Percentiles rank a stretch among this genome's conserved stretches.
phyloP scores from a whole-genome alignment of 2,888 invertebrate genomes.

The Drosophila limbata region DNA sequence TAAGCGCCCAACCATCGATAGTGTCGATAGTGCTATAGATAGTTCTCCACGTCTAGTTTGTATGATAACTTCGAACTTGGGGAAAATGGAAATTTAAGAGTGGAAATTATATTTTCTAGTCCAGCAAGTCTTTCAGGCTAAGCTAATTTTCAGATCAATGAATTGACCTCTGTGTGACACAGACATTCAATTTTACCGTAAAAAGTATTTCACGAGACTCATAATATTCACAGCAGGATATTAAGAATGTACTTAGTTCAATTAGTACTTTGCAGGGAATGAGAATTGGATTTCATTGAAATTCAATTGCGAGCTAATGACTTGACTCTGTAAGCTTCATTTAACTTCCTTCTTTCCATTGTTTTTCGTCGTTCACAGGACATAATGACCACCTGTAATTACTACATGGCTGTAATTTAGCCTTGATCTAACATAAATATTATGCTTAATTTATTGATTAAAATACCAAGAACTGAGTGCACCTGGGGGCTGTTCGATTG shows the following conservation, averaged over 20 bases:
- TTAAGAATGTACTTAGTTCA: constrained; percentile 15
- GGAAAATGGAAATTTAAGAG: no score
- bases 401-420: constrained; percentile 15
- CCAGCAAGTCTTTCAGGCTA: no score
- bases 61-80: no score
- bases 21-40: no score
- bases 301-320: constrained; percentile 48
- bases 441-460: constrained; percentile 60
- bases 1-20: no score
- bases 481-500: constrained; percentile 1
- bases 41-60: no score
- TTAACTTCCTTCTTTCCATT: constrained; percentile 22
- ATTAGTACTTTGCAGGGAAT: constrained; percentile 20
- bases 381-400: constrained; percentile 37
- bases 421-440: constrained; percentile 24
- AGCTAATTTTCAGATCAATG: neutral
- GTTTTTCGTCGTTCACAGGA: neutral
- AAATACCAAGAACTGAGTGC: constrained; percentile 1
- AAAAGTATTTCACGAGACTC: neutral
- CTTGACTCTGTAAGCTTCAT: constrained; percentile 36
- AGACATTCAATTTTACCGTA: neutral
- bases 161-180: neutral
- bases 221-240: neutral
- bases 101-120: no score
- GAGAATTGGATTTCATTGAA: constrained; percentile 40